Evolutionary conservation across 2,888 invertebrate genomes (phyloP).

Genomic region (Rhodophaea formosa): DNA sequence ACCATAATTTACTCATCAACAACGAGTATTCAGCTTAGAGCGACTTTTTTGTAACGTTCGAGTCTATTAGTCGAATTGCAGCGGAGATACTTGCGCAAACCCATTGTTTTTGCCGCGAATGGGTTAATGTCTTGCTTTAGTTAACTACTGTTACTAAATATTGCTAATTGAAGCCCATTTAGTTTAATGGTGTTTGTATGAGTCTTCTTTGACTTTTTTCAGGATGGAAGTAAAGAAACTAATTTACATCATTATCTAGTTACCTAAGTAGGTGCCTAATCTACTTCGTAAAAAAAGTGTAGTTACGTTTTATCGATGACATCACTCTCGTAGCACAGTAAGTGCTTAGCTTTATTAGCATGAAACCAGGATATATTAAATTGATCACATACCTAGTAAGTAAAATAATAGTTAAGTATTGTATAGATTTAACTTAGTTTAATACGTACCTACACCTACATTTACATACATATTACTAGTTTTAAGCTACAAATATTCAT

Average conservation of each 20-base stretch:
- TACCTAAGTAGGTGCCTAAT: background rate
- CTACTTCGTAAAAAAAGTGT: no score
- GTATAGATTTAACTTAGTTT: no score
- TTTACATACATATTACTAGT: no score
- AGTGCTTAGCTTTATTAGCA: no score
- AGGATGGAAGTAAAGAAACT: background rate
- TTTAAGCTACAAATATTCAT: no score
- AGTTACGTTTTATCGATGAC: background rate
- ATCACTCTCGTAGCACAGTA: background rate
- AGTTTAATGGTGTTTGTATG: background rate
- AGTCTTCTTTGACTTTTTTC: background rate
- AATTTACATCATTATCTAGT: background rate
- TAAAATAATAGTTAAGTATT: no score
- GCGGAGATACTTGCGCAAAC: constrained; percentile 15
- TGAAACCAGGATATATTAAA: no score
- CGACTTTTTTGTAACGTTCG: constrained; percentile 1
- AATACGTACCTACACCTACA: no score
- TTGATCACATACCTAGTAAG: no score
- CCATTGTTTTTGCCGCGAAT: constrained; percentile 17
- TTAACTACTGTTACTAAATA: constrained; percentile 16
- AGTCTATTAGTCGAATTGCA: constrained; percentile 18
- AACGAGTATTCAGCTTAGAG: background rate
- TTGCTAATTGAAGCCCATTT: constrained; percentile 12
- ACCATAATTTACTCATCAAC: constrained; percentile 4
- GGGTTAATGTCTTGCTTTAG: constrained; percentile 12